These are phyloP conservation scores for Nymphalis polychloros DNA, from an alignment of 2,888 invertebrate genomes.

Conservation along the genomic window DNA sequence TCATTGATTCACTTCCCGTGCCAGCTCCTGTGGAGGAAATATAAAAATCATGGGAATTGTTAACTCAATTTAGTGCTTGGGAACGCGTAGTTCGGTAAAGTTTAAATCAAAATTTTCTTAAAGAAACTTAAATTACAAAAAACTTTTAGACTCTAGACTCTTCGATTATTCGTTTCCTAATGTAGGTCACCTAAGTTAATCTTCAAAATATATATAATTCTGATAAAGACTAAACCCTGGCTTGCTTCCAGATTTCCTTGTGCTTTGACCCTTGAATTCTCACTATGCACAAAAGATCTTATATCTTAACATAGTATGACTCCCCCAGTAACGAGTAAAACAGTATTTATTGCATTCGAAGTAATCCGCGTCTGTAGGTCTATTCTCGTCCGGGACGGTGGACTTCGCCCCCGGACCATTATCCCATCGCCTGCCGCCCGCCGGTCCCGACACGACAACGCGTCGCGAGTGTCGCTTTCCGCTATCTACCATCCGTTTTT, in stretches of 20 bases:
- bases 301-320: background rate
- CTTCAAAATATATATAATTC: background rate
- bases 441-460: conserved; percentile 34
- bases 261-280: background rate
- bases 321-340: conserved; percentile 5
- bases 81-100: too few species aligned
- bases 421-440: conserved; percentile 55
- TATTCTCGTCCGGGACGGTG: conserved; percentile 47
- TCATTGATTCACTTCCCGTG: too few species aligned
- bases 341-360: conserved; percentile 8
- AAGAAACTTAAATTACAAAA: too few species aligned
- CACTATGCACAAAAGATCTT: background rate
- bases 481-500: conserved; percentile 48
- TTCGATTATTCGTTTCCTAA: too few species aligned
- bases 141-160: too few species aligned
- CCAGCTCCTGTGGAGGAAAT: too few species aligned
- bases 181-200: background rate
- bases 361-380: conserved; percentile 26
- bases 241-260: conserved; percentile 1
- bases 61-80: too few species aligned
- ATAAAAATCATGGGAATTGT: too few species aligned
- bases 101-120: too few species aligned
- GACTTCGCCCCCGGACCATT: conserved; percentile 66
- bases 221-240: background rate
- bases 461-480: conserved; percentile 53